phyloP scores from a whole-genome alignment of 1,140 invertebrate species.

The Eriocheir sinensis region DNA sequence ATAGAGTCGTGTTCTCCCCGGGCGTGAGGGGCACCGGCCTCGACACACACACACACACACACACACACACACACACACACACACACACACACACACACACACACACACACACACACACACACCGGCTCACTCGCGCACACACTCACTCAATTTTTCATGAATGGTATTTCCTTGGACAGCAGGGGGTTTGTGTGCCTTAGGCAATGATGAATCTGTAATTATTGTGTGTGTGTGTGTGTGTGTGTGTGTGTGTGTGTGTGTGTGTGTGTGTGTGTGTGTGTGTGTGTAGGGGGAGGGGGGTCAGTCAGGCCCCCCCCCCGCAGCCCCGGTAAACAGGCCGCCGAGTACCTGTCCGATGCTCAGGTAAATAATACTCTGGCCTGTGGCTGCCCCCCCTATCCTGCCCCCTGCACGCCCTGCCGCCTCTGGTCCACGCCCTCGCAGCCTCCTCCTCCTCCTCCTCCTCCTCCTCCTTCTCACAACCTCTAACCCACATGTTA shows the following conservation, averaged over 20 bases:
- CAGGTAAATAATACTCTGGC: neutral
- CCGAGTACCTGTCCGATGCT: neutral
- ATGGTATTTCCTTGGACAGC: conserved; percentile 71
- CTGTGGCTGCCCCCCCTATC: neutral
- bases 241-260: conserved; percentile 40
- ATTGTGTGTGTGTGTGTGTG: conserved; percentile 59
- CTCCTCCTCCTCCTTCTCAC: no score
- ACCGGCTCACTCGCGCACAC: neutral
- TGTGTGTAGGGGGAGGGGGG: no score
- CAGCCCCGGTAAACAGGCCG: neutral
- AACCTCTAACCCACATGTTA: no score
- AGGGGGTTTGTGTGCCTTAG: conserved; percentile 62
- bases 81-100: no score
- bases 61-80: no score
- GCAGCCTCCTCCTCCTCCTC: no score
- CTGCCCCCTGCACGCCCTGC: neutral
- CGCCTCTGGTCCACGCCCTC: neutral
- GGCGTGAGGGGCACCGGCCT: neutral
- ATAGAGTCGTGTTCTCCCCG: conserved; percentile 54
- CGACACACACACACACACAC: no score
- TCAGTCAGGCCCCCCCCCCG: neutral
- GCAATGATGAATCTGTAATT: conserved; percentile 72
- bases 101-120: no score
- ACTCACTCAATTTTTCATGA: conserved; percentile 68
- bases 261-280: conserved; percentile 31